Percentiles rank a stretch among this genome's conserved stretches.
These are phyloP conservation scores for Hyppa rectilinea DNA, from an alignment of 2,888 invertebrate genomes.

Conservation along the genomic window DNA sequence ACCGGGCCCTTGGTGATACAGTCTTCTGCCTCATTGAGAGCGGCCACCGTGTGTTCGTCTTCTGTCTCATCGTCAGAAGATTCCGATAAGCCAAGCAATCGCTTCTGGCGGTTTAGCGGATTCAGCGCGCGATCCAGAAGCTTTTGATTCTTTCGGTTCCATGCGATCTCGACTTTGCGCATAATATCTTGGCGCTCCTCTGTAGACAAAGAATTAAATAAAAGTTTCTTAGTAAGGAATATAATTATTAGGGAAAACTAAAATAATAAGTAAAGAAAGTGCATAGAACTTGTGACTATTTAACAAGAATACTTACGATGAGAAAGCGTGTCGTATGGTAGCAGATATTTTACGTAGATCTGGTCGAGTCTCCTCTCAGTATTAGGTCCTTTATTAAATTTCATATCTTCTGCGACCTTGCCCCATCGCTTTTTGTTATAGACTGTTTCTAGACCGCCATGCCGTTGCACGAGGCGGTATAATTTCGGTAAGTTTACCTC, in stretches of 20 bases:
- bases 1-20: constrained; percentile 91
- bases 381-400: constrained; percentile 94
- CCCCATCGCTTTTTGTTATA: constrained; percentile 97
- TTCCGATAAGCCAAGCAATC: constrained; percentile 73
- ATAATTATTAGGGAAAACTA: not conserved
- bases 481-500: constrained; percentile 97
- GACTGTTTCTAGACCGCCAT: constrained; percentile 96
- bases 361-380: constrained; percentile 96
- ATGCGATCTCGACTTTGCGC: constrained; percentile 93
- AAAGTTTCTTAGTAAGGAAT: not conserved
- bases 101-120: constrained; percentile 76
- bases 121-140: constrained; percentile 77
- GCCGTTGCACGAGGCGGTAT: constrained; percentile 95
- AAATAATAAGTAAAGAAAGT: too few species aligned
- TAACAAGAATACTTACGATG: constrained; percentile 86
- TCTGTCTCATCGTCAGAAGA: constrained; percentile 84
- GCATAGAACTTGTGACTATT: not conserved
- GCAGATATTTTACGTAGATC: constrained; percentile 96
- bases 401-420: constrained; percentile 96
- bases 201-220: constrained; percentile 66
- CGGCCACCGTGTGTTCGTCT: constrained; percentile 80
- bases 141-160: constrained; percentile 92
- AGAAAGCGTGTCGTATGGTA: constrained; percentile 96
- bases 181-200: constrained; percentile 94
- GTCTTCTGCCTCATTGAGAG: constrained; percentile 92